Base-by-base conservation (phyloP, 2,888 invertebrate genomes). In the Dolomedes plantarius region DNA sequence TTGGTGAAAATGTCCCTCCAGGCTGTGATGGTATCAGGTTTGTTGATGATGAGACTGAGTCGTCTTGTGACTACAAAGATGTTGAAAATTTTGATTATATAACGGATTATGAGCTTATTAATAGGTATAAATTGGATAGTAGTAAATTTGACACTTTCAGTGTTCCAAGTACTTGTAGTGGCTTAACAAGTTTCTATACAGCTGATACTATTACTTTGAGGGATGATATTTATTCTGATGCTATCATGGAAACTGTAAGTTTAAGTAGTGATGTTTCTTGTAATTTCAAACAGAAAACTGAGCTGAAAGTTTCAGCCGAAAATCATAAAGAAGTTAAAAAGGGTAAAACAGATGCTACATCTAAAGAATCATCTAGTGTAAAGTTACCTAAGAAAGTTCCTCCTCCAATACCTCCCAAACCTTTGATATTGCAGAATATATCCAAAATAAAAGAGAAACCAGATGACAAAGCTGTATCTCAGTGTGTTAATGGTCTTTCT, bases 41-140 rank as follows among this genome's bases (percentile, higher is more conserved):
- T 68, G 85, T 77, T 67, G 87, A 88, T 86, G 85, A 88, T 69
- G 87, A 85, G 62, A 88, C 85, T 28, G 87, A 88, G 36, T 85
- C 80, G 16, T 88, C 87, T 7, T 79, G 75, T 73, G 87, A 88
- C 62, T 88, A 88, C 29, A 85, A 78, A 72, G 85, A 88, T 81
- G 77, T 88, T 31, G 86, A 81, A 31, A 77, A 87, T 46, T 69
- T 76, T 68, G 80, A 75, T 74, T 81, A 80, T 16, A 77, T 87
- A 27, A 67, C 81, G 75, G 81, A 87, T 77, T 75, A 74, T 81
- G 81, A 80, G 31, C 72, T 76, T 19, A 74, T 79, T 3, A 86
- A 77, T 69, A 64, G 75, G 16, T 77, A 75, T 67, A 79, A 75
- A 65, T 72, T 65, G 36, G 79, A 86, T 28, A n/a, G n/a, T n/a